Conservation (phyloP, 2,797 vertebrate species). For the Varecia variegata region DNA sequence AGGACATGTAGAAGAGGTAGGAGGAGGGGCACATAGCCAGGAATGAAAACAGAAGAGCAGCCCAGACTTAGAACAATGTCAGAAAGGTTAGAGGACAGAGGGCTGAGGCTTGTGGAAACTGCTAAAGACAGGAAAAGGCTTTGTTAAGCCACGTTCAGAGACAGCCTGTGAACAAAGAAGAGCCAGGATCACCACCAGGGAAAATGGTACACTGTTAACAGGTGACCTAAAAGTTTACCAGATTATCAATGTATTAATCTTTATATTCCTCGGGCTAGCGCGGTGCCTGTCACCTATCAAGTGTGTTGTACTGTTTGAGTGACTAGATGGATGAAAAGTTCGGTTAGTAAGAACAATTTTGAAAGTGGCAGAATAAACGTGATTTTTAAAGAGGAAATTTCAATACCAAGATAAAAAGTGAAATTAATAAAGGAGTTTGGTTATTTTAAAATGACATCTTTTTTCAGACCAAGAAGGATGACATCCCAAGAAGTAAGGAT, state of each 20-base stretch:
- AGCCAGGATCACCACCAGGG: not conserved
- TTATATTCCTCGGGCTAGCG: not conserved
- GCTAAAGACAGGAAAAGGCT: not conserved
- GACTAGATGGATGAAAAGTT: not conserved
- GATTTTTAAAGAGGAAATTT: slow-evolving; percentile 38
- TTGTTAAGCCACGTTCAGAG: not conserved
- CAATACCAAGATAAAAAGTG: not conserved
- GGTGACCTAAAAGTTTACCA: not conserved
- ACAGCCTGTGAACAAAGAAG: not conserved
- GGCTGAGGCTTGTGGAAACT: not conserved
- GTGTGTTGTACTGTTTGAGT: not conserved
- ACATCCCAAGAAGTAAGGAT: not conserved
- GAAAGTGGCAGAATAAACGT: not conserved
- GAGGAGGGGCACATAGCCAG: not conserved
- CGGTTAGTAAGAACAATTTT: not conserved
- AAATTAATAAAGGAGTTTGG: not conserved
- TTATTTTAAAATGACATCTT: slow-evolving; percentile 18
- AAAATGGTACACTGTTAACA: not conserved
- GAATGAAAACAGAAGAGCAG: not conserved
- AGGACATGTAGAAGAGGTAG: not conserved
- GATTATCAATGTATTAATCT: slow-evolving; percentile 25
- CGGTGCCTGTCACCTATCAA: not conserved
- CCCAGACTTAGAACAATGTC: not conserved
- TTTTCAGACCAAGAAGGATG: not conserved
- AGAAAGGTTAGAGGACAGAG: not conserved